These are phyloP conservation scores for Archocentrus centrarchus DNA, from an alignment of 2,113 vertebrate species.

Conservation along the genomic window DNA sequence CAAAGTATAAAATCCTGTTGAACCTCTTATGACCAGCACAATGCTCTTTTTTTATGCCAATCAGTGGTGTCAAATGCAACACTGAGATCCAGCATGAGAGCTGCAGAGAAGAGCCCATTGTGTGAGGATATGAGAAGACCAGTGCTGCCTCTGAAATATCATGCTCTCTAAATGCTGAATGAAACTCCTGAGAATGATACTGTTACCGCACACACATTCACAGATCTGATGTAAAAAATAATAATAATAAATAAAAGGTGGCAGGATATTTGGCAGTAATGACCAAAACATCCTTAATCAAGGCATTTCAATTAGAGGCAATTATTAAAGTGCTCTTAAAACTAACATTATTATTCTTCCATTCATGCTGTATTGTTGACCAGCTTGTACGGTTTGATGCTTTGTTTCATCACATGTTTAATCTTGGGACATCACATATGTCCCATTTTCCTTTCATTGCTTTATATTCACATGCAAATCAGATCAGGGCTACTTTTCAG, in stretches of 20 bases:
- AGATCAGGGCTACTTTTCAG: constrained; percentile 25
- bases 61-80: constrained; percentile 2
- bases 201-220: neutral
- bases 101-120: neutral
- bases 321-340: too few species aligned
- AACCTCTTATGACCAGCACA: neutral
- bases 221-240: neutral
- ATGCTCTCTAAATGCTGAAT: neutral
- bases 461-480: constrained; percentile 70
- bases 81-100: neutral
- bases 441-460: constrained; percentile 50
- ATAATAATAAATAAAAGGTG: neutral
- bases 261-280: neutral
- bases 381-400: neutral
- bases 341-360: too few species aligned
- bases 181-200: neutral
- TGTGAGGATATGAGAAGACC: neutral
- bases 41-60: neutral
- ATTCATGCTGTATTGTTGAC: too few species aligned
- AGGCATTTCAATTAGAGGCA: neutral
- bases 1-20: neutral
- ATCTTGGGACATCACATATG: constrained; percentile 35
- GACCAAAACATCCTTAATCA: neutral
- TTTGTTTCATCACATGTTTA: constrained; percentile 46
- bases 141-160: neutral